phyloP scores from a whole-genome alignment of 2,888 invertebrate genomes.

The Caenorhabditis uteleia region DNA sequence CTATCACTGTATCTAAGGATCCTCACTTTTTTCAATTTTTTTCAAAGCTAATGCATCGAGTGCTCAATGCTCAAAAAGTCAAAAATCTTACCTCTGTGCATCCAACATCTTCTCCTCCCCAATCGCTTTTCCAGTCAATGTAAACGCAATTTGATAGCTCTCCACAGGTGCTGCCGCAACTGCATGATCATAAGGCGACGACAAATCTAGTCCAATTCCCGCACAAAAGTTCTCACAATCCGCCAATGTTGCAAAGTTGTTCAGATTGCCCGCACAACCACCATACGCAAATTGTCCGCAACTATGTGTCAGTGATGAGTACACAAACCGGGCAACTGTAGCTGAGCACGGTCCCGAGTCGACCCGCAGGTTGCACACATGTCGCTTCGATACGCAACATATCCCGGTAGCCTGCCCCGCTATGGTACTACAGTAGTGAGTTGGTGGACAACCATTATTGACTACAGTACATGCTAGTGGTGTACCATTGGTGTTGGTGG shows the following conservation, averaged over 20 bases:
- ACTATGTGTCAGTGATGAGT: conserved; percentile 40
- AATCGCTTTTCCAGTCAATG: conserved; percentile 53
- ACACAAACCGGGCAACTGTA: conserved; percentile 51
- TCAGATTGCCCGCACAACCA: conserved; percentile 64
- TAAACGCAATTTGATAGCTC: conserved; percentile 55
- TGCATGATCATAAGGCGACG: conserved; percentile 44
- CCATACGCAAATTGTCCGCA: conserved; percentile 58
- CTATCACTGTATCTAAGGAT: too few relatives aligned
- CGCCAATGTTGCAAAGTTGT: conserved; percentile 57
- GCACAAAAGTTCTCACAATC: conserved; percentile 58
- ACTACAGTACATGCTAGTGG: conserved; percentile 47
- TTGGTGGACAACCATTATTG: conserved; percentile 51
- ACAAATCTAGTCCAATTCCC: conserved; percentile 50
- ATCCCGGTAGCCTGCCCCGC: conserved; percentile 47
- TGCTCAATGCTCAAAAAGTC: too few relatives aligned
- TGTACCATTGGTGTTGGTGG: conserved; percentile 44
- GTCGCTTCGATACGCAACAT: conserved; percentile 61
- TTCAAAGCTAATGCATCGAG: too few relatives aligned
- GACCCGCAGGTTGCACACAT: conserved; percentile 53
- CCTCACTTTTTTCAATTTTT: too few relatives aligned
- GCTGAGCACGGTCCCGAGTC: conserved; percentile 54
- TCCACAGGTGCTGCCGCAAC: conserved; percentile 27
- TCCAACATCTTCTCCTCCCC: conserved; percentile 32
- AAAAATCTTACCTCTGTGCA: conserved; percentile 35
- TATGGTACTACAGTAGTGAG: conserved; percentile 60